Evolutionary conservation across 2,113 vertebrate genomes (phyloP).

Genomic region (Ophiodon elongatus): DNA sequence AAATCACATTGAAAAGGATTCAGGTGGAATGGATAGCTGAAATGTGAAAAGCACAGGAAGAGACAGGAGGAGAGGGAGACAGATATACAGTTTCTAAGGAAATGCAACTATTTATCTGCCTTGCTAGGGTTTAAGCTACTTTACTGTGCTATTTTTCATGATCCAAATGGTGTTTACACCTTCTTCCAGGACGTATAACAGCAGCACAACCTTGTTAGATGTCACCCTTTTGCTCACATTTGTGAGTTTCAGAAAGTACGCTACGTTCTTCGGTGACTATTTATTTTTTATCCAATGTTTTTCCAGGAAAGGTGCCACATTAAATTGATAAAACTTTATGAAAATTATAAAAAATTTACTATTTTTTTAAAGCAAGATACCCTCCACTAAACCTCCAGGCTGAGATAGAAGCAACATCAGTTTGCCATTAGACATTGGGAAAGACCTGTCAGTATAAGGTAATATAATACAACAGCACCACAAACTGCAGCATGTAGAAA

Average conservation of each 20-base stretch:
- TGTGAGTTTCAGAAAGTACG: background rate
- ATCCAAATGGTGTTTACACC: slow-evolving; percentile 20
- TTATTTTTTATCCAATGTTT: background rate
- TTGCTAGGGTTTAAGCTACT: background rate
- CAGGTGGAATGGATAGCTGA: slow-evolving; percentile 37
- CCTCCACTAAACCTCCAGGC: background rate
- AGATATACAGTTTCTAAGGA: background rate
- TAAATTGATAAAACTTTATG: background rate
- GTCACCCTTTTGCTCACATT: slow-evolving; percentile 15
- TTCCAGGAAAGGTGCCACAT: background rate
- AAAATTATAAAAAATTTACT: background rate
- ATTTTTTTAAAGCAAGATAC: background rate
- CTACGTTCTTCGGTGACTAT: background rate
- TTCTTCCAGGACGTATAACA: background rate
- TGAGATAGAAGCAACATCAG: background rate
- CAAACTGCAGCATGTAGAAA: background rate
- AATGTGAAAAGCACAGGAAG: slow-evolving; percentile 17
- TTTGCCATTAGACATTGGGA: background rate
- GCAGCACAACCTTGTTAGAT: slow-evolving; percentile 19
- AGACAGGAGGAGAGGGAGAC: slow-evolving; percentile 4
- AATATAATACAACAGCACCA: background rate
- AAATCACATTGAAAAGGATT: slow-evolving; percentile 44
- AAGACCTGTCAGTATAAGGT: background rate
- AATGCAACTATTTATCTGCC: background rate
- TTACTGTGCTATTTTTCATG: slow-evolving; percentile 27